Conservation (phyloP, 2,797 vertebrate species). For the Sparidentex hasta region DNA sequence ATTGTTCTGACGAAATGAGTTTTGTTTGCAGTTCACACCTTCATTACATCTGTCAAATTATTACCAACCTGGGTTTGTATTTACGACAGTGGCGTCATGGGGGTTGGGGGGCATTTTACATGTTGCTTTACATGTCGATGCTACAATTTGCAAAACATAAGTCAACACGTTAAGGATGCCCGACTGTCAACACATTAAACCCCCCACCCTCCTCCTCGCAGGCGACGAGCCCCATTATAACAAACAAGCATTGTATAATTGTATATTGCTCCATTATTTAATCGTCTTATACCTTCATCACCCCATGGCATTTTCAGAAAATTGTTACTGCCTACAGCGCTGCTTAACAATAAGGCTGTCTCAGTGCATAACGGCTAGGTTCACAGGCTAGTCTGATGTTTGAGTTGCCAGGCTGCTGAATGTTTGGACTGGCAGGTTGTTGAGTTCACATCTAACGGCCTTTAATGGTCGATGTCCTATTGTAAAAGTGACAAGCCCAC, state of each 20-base stretch:
- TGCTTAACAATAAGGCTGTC: constrained; percentile 20
- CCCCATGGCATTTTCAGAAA: constrained; percentile 9
- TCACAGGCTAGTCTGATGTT: neutral
- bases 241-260: constrained; percentile 15
- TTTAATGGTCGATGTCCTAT: constrained; percentile 12
- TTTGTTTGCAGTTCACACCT: too few species aligned
- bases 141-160: constrained; percentile 13
- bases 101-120: neutral
- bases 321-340: constrained; percentile 21
- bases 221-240: constrained; percentile 25
- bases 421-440: constrained; percentile 1
- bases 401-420: neutral
- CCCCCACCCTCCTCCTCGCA: constrained; percentile 6
- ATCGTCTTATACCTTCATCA: constrained; percentile 12
- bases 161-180: neutral
- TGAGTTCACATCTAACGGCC: neutral
- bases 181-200: neutral
- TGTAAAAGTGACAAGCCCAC: neutral
- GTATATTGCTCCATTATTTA: constrained; percentile 27
- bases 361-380: constrained; percentile 16
- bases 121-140: constrained; percentile 4
- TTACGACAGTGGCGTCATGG: too few species aligned
- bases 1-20: too few species aligned
- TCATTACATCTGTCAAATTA: too few species aligned
- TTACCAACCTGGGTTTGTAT: too few species aligned